phyloP scores from a whole-genome alignment of 2,113 vertebrate genomes.

The Tor tambroides region DNA sequence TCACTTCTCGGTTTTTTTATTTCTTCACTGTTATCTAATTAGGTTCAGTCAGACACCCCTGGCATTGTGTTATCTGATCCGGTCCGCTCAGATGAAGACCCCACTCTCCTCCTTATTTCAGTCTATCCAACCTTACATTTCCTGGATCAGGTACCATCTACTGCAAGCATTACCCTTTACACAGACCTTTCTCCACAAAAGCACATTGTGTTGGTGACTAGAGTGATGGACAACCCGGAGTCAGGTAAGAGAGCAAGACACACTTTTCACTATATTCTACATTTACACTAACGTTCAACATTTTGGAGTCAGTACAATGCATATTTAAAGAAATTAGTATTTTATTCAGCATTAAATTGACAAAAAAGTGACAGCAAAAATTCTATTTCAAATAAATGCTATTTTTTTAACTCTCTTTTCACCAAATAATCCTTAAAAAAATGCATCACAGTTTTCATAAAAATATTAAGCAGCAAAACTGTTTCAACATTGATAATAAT shows the following conservation, averaged over 20 bases:
- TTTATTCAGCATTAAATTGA: background rate
- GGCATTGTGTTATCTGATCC: slow-evolving; percentile 37
- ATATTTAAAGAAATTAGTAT: background rate
- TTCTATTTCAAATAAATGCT: too few relatives aligned
- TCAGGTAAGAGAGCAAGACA: slow-evolving; percentile 24
- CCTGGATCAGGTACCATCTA: background rate
- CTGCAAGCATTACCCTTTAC: slow-evolving; percentile 36
- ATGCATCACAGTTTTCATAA: background rate
- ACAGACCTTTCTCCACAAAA: slow-evolving; percentile 41
- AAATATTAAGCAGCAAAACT: background rate
- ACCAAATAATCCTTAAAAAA: background rate
- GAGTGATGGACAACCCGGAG: slow-evolving; percentile 16
- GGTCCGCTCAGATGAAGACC: background rate
- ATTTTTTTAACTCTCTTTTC: too few relatives aligned
- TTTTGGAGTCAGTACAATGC: background rate
- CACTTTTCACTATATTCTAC: background rate
- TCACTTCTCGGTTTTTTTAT: background rate
- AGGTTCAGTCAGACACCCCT: slow-evolving; percentile 47
- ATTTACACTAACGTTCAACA: background rate
- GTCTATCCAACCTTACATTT: background rate
- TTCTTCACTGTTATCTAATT: background rate
- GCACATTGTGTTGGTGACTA: slow-evolving; percentile 45
- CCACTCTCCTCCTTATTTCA: background rate
- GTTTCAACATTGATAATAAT: background rate
- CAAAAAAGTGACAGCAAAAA: background rate